A percentile compares a stretch with the other conserved stretches of the same genome.
Evolutionary conservation across 1,140 invertebrate genomes (phyloP).

Genomic region (Patella vulgata): DNA sequence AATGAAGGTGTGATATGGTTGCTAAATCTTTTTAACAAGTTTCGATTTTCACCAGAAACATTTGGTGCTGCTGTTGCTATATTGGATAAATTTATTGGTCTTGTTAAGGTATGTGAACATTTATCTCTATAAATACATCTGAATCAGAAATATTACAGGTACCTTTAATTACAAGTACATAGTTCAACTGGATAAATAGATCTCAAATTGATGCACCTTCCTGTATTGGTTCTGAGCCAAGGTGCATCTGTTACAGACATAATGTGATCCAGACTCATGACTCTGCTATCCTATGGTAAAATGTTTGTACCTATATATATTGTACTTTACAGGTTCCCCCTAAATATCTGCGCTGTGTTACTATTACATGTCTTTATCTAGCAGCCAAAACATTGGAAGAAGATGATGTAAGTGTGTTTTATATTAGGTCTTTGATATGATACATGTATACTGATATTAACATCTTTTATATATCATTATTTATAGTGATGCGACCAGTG

Average conservation of each 20-base stretch:
- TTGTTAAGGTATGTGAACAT: slow-evolving; percentile 60
- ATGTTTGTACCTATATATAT: too few relatives aligned
- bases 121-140: not conserved
- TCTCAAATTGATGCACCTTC: not conserved
- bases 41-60: slow-evolving; percentile 64
- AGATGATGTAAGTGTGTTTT: slow-evolving; percentile 60
- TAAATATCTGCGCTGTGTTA: slow-evolving; percentile 65
- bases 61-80: slow-evolving; percentile 52
- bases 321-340: slow-evolving; percentile 57
- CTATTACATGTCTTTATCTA: slow-evolving; percentile 63
- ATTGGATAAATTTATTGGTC: slow-evolving; percentile 58
- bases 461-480: not conserved
- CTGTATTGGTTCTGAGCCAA: not conserved
- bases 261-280: too few relatives aligned
- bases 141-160: slow-evolving; percentile 5
- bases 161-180: not conserved
- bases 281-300: too few relatives aligned
- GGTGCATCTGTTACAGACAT: not conserved
- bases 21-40: slow-evolving; percentile 46
- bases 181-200: not conserved
- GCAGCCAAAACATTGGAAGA: slow-evolving; percentile 67
- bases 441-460: not conserved
- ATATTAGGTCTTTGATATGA: not conserved
- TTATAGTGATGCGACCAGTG: too few relatives aligned
- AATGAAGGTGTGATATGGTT: slow-evolving; percentile 59